Evolutionary conservation across 2,797 vertebrate species (phyloP), one percentile per base, ranked within the genome.

Genomic region (Natrix natrix): DNA sequence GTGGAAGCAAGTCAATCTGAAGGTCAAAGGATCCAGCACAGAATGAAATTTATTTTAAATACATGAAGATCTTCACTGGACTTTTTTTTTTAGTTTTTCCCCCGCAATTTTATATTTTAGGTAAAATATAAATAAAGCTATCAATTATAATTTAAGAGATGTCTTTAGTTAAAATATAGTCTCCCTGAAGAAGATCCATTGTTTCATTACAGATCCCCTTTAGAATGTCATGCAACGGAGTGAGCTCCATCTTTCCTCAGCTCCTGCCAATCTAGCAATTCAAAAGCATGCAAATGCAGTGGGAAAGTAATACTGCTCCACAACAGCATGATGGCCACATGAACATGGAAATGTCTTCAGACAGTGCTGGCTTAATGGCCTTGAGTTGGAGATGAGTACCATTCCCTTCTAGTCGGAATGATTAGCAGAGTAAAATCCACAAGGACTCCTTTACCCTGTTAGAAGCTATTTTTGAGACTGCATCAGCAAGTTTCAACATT

Each of bases 11-110:
- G 6, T 10, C 55, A 66, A 0, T 48, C 24, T 57, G 52, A 88
- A 48, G n/a, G 91, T 8, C 88, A 83, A 16, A 94, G 92, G 86
- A 52, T 94, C 12, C 87, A 69, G 8, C 61, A 48, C 87, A 48
- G 28, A 11, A 90, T 78, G 63, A 91, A 59, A 37, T 61, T 91
- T 48, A 13, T 92, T 16, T 16, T 20, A 92, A 20, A 90, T 24
- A 10, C 59, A 60, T 54, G 86, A 92, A 52, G 83, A 74, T 78
- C 24, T 43, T 48, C 37, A 28, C 12, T 17, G 32, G 26, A 63
- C 26, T 12, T 63, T 63, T 69, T 69, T 63, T 59, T 59, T 7
- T 54, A 54, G 1, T 20, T 66, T 32, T 28, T 28, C 4, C 32
- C 4, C 26, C 5, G 32, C 63, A 69, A 22, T 88, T 63, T 91